These are phyloP conservation scores for Galaxias olidus DNA, from an alignment of 2,797 vertebrate genomes.

Conservation along the genomic window DNA sequence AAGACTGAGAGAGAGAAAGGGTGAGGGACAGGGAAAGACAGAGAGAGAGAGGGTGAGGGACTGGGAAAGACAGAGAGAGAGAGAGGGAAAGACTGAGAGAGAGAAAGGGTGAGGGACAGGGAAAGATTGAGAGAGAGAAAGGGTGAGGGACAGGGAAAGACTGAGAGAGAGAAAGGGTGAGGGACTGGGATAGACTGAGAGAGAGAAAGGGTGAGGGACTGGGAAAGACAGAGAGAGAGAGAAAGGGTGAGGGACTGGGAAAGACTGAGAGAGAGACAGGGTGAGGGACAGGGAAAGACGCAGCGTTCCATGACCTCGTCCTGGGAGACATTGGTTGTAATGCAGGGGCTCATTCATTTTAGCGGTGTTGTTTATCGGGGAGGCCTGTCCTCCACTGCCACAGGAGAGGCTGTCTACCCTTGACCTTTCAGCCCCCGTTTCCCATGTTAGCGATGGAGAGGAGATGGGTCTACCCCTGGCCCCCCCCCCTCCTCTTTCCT, in stretches of 20 bases:
- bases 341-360: not conserved
- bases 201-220: too few species aligned
- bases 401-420: constrained; percentile 39
- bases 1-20: not conserved
- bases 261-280: constrained; percentile 36
- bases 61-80: not conserved
- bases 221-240: not conserved
- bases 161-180: too few species aligned
- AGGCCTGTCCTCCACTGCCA: constrained; percentile 15
- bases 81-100: not conserved
- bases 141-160: constrained; percentile 15
- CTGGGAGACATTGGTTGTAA: constrained; percentile 7
- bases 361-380: not conserved
- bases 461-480: constrained; percentile 27
- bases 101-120: constrained; percentile 32
- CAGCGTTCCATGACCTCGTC: constrained; percentile 1
- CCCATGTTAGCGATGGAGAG: constrained; percentile 36
- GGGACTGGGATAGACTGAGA: not conserved
- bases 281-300: constrained; percentile 19
- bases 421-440: constrained; percentile 53
- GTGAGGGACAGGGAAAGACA: constrained; percentile 19
- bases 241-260: constrained; percentile 2
- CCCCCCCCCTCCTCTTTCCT: constrained; percentile 44
- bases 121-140: constrained; percentile 43
- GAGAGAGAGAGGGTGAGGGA: constrained; percentile 36